Base-by-base conservation (phyloP, 2,888 invertebrate genomes). In the Linyphia triangularis region DNA sequence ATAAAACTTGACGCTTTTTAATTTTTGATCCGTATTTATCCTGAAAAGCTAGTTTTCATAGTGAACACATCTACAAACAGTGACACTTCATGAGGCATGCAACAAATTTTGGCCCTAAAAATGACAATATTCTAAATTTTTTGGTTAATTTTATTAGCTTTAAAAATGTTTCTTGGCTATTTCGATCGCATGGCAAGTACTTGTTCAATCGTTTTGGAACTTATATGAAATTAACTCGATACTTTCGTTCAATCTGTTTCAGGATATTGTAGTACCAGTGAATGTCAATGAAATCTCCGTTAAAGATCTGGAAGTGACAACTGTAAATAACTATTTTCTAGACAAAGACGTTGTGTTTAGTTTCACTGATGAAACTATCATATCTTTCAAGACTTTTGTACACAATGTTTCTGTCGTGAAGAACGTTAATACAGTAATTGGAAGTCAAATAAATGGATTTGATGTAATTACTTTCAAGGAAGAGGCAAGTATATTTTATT, bases 291-390 rank as follows among this genome's bases (percentile, higher is more conserved):
- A 59, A 13, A n/a, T 88, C 10, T 13, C 59, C 5, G 57, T 37
- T 0, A 24, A 67, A 28, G 72, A 84, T n/a, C 9, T 89, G 59
- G 72, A 84, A 19, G 69, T 43, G 2, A 51, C 7, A 3, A 19
- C 6, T 0, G 24, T 84, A 16, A 89, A 84, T 7, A 33, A 10
- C 5, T 37, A 84, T 16, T 16, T 40, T 63, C 19, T 89, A 10
- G 83, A 88, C 9, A 37, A 5, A 6, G 84, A 84, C 24, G 0
- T 89, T 0, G 84, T 77, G 2, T 65, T 73, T 28, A 79, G 51
- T 28, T 79, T 19, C 22, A 59, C 43, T 9, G 79, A 89, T 24
- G 84, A 89, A 57, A 70, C 37, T 4, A 84, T 89, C n/a, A 26
- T 28, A 28, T 83, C 84, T 13, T 2, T 22, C 13, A 84, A 84